A percentile compares a stretch with the other conserved stretches of the same genome.
Evolutionary conservation across 2,888 invertebrate genomes (phyloP).

Genomic region (Cabera pusaria): DNA sequence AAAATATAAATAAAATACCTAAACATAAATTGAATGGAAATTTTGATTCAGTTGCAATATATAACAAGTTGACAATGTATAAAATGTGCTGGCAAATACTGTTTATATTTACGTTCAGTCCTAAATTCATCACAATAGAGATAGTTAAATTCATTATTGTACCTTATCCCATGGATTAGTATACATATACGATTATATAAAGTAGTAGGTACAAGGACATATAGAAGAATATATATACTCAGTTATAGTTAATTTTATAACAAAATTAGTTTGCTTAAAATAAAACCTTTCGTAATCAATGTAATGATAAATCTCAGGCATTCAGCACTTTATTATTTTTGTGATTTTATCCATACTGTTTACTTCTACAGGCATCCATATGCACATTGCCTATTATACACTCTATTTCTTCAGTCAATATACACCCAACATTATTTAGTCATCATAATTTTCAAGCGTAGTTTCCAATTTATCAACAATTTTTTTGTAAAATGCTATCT

Average conservation of each 20-base stretch:
- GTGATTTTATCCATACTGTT: too few relatives aligned
- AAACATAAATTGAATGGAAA: slow-evolving; percentile 49
- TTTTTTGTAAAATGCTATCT: slow-evolving; percentile 96
- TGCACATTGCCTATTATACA: slow-evolving; percentile 4
- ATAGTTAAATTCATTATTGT: slow-evolving; percentile 55
- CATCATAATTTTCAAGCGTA: slow-evolving; percentile 78
- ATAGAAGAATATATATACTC: slow-evolving; percentile 21
- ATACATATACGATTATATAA: too few relatives aligned
- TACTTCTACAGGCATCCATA: too few relatives aligned
- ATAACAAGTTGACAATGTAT: slow-evolving; percentile 33
- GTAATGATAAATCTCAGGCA: too few relatives aligned
- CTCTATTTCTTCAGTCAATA: slow-evolving; percentile 33
- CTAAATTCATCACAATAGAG: slow-evolving; percentile 59
- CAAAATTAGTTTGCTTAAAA: too few relatives aligned
- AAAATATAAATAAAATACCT: slow-evolving; percentile 56
- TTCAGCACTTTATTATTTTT: too few relatives aligned
- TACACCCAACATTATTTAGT: slow-evolving; percentile 55
- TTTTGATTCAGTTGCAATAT: slow-evolving; percentile 43
- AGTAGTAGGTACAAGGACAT: slow-evolving; percentile 32
- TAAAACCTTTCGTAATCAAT: too few relatives aligned
- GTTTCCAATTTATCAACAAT: slow-evolving; percentile 88
- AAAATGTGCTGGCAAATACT: slow-evolving; percentile 25
- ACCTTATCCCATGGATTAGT: slow-evolving; percentile 60
- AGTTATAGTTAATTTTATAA: slow-evolving; percentile 12
- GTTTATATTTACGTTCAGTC: slow-evolving; percentile 60